Evolutionary conservation across 2,888 invertebrate genomes (phyloP), one percentile per base, ranked within the genome.

Genomic region (Ypsolopha sequella): DNA sequence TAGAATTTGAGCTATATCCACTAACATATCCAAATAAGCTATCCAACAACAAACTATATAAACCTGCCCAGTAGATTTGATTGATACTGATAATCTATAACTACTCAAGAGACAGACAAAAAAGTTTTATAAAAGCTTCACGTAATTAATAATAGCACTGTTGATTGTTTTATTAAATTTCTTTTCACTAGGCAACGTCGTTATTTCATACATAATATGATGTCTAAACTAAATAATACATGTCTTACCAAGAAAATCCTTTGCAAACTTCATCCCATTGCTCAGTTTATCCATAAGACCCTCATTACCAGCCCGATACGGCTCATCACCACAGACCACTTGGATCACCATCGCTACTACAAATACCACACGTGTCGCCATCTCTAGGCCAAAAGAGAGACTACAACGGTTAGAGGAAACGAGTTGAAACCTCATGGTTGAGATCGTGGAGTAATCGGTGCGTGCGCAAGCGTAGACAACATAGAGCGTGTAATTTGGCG

Each of bases 261-360:
- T 70, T 1, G 85, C 85, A 53, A 82, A 72, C 61, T 85, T 81
- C 74, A 85, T 79, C 49, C 86, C 86, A 57, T 57, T 73, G 52
- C 63, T 81, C 41, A 86, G 59, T 56, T 66, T 70, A 56, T 84
- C 73, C 51, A 84, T 75, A 41, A 85, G 64, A 35, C 76, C 75
- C 47, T 80, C 76, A 53, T 67, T 71, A 54, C 60, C 65, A 43
- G 66, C 66, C 64, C 47, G 58, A 57, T 44, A 61, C 70, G 33
- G 60, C 6, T 49, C 57, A 14, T 51, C 50, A 9, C 41, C 36
- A 39, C 33, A 14, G 6, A 9, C n/a, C 33, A 51, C 43, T 46
- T 10, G 68, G 38, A 63, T 53, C 52, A 62, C 43, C 38, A 80
- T 53, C 41, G 76, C 50, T 13, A 78, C 48, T 24, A 70, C 62